phyloP scores from a whole-genome alignment of 30 jellyfish, hydroid and myxozoan genomes.

The Cassiopea xamachana region DNA sequence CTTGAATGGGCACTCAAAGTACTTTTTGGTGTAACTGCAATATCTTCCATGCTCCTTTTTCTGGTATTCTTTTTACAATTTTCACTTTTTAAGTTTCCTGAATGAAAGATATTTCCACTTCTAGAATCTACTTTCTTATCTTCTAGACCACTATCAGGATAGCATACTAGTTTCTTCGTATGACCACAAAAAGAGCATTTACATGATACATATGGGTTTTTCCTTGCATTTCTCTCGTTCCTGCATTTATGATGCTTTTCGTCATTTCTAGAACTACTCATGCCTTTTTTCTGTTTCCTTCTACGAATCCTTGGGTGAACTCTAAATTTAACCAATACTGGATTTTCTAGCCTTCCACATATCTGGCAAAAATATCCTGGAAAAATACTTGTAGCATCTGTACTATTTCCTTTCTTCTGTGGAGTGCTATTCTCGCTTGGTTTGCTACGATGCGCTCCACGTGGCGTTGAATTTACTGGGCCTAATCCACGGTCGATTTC shows the following conservation, averaged over 20 bases:
- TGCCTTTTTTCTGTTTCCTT: background rate
- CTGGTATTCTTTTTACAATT: background rate
- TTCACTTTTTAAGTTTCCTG: background rate
- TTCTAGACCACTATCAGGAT: background rate
- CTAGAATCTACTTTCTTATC: background rate
- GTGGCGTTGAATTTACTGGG: constrained; percentile 3
- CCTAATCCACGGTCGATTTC: background rate
- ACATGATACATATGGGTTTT: constrained; percentile 8
- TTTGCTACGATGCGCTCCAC: background rate
- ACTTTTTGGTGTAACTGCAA: constrained; percentile 14
- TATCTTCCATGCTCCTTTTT: background rate
- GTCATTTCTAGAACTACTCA: background rate
- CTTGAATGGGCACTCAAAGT: too few species aligned
- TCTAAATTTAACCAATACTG: constrained; percentile 11
- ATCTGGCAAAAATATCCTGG: constrained; percentile 20
- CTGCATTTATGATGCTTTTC: background rate
- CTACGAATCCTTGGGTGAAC: constrained; percentile 37
- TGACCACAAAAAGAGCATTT: constrained; percentile 25
- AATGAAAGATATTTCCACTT: background rate
- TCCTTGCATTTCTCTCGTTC: constrained; percentile 23
- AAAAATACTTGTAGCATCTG: background rate
- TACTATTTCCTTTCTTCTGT: background rate
- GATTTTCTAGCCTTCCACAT: constrained; percentile 44
- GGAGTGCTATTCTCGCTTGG: background rate
- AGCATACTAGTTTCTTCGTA: background rate